Evolutionary conservation across 2,888 invertebrate genomes (phyloP), one percentile per base, ranked within the genome.

Genomic region (Tricholauxania praeusta): DNA sequence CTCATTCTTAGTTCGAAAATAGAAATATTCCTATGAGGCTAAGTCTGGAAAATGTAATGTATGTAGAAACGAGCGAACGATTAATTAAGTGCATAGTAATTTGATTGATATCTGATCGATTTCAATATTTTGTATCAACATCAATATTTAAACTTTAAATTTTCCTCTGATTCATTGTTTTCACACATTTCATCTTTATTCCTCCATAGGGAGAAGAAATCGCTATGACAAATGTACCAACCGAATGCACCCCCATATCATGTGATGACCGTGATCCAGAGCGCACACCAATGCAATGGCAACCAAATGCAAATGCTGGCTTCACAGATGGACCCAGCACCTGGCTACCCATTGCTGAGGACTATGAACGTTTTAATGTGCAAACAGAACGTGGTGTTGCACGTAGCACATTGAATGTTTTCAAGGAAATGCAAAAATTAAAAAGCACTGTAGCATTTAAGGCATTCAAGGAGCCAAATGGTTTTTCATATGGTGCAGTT

Each of bases 261-360:
- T 84, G 85, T 47, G 86, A 86, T 60, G 68, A 68, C 0, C 87
- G 91, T 51, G 91, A 91, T 79, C 89, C 90, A 0, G 89, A 88
- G 68, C 87, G 92, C 22, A 90, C 91, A 0, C 92, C 92, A 0
- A 90, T 89, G 85, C 91, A 91, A 77, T 92, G 92, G 92, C 87
- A 89, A 72, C 77, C 82, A 2, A 75, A 82, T 0, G 79, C 78
- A 0, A 88, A 87, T 73, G 89, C 89, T 2, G 92, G 92, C 0
- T 94, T 94, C 82, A 88, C 91, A 0, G 87, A 81, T 3, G 84
- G 83, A 0, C 81, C 80, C 0, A 66, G 66, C 0, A 90, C 93
- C 0, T 94, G 94, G 93, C 82, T 94, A 10, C 93, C 93, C 0
- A 89, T 94, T 0, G 89, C 92, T 74, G 83, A 89, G 0, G 91